A percentile compares a stretch with the other conserved stretches of the same genome.
phyloP scores from a whole-genome alignment of 2,113 vertebrate genomes.

The Dasyornis broadbenti region DNA sequence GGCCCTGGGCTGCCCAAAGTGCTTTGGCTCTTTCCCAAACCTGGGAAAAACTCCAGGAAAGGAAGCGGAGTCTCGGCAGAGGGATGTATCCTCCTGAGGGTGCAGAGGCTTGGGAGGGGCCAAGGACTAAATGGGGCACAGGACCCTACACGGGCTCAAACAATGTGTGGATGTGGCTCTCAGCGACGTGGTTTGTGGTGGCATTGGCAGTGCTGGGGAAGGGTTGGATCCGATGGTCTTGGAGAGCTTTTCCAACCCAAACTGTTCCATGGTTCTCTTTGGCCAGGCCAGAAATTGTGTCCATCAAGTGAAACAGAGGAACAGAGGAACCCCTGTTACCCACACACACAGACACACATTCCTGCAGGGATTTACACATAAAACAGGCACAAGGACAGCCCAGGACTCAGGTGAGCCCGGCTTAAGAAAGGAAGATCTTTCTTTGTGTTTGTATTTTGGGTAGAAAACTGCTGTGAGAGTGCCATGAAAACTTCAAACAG shows the following conservation, averaged over 20 bases:
- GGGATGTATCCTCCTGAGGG: not conserved
- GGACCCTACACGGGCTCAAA: not conserved
- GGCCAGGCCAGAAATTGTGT: not conserved
- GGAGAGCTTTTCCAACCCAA: not conserved
- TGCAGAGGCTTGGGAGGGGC: not conserved
- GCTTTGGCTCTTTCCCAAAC: not conserved
- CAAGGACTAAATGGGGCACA: not conserved
- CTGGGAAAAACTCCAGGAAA: not conserved
- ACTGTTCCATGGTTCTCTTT: not conserved
- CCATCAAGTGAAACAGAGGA: not conserved
- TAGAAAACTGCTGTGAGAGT: rapidly evolving
- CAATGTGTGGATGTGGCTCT: not conserved
- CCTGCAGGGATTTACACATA: not conserved
- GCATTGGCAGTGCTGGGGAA: not conserved
- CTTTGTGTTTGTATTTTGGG: not conserved
- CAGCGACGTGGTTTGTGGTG: not conserved
- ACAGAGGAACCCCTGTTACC: not conserved
- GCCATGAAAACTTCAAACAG: not conserved
- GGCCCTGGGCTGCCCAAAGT: not conserved
- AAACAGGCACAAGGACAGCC: not conserved
- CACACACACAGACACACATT: not conserved
- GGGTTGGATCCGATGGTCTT: rapidly evolving
- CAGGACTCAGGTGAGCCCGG: not conserved
- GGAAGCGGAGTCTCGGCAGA: not conserved
- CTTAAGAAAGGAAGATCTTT: not conserved